Percentiles rank a stretch among this genome's conserved stretches.
Evolutionary conservation across 2,113 vertebrate species (phyloP).

Genomic region (Chionomys nivalis): DNA sequence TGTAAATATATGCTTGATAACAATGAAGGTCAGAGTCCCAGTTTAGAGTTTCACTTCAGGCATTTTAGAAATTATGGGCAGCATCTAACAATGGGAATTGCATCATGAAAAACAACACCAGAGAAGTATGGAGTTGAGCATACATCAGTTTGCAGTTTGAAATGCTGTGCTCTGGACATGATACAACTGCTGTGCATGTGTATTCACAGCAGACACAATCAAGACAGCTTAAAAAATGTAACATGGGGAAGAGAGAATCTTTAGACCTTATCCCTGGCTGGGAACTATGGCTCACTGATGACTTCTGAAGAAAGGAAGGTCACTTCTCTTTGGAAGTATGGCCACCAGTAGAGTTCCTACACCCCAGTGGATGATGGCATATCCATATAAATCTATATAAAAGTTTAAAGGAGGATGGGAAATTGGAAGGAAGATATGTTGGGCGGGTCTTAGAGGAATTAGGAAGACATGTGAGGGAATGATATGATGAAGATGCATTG

Average conservation of each 20-base stretch:
- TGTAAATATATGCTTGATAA: background rate
- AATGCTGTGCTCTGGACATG: background rate
- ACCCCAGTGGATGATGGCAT: background rate
- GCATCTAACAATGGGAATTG: background rate
- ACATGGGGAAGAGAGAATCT: background rate
- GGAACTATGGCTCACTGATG: background rate
- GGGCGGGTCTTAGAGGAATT: background rate
- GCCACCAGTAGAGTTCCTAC: background rate
- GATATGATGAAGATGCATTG: background rate
- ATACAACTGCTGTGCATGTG: too few relatives aligned
- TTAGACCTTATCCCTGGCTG: background rate
- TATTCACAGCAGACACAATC: background rate
- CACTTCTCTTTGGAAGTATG: background rate
- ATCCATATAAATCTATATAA: background rate
- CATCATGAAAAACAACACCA: background rate
- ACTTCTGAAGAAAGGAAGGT: background rate
- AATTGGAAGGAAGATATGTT: background rate
- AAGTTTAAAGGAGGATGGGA: background rate
- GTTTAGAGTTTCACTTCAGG: background rate
- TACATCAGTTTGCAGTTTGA: background rate
- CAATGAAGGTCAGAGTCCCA: background rate
- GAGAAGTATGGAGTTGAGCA: background rate
- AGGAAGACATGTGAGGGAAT: background rate
- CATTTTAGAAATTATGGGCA: conserved; percentile 10
- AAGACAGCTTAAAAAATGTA: background rate